phyloP scores from a whole-genome alignment of 2,797 vertebrate species.

The Helicolenus hilgendorfi region DNA sequence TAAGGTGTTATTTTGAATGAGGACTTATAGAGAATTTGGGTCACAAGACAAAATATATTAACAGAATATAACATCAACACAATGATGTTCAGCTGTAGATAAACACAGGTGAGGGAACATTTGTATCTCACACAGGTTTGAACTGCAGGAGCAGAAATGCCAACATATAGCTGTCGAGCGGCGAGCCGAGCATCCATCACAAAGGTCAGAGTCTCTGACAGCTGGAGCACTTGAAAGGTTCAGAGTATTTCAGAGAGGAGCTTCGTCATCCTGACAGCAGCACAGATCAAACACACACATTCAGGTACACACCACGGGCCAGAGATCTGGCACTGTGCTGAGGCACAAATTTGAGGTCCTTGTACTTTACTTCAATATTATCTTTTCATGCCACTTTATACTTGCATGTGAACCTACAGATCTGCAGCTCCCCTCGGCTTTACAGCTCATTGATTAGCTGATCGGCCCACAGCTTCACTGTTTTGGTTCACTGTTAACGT shows the following conservation, averaged over 20 bases:
- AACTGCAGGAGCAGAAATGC: constrained; percentile 40
- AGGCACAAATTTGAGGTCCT: not conserved
- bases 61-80: not conserved
- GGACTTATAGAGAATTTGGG: not conserved
- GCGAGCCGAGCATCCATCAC: constrained; percentile 50
- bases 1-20: not conserved
- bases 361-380: not conserved
- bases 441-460: not conserved
- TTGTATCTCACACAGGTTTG: not conserved
- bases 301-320: not conserved
- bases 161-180: constrained; percentile 32
- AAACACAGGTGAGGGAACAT: not conserved
- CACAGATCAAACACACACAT: not conserved
- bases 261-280: constrained; percentile 18
- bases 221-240: constrained; percentile 46
- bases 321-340: no score
- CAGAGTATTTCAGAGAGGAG: constrained; percentile 29
- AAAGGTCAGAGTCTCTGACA: constrained; percentile 67
- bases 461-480: no score
- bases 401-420: not conserved
- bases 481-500: not conserved
- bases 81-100: not conserved
- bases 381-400: not conserved
- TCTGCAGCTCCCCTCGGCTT: not conserved
- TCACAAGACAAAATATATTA: not conserved